These are phyloP conservation scores for Antheraea assamensis DNA, from an alignment of 2,888 invertebrate species.

Conservation along the genomic window DNA sequence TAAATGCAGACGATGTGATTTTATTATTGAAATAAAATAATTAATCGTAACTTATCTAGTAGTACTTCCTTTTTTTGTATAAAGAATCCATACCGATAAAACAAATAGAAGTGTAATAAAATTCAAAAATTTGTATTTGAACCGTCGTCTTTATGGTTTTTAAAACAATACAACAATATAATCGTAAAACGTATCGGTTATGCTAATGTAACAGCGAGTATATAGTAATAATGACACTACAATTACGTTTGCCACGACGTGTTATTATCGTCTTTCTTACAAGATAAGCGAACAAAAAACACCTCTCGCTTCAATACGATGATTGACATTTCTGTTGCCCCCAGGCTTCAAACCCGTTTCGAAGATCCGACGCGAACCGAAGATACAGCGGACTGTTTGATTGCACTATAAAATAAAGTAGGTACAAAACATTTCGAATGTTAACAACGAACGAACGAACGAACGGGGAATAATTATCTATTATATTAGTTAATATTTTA, in stretches of 20 bases:
- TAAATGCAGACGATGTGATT: too few relatives aligned
- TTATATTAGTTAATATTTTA: conserved; percentile 3
- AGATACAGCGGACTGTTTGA: conserved; percentile 33
- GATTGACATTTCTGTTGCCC: conserved; percentile 54
- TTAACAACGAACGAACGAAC: conserved; percentile 22
- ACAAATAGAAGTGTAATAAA: background rate
- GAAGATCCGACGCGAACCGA: conserved; percentile 15
- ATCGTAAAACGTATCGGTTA: conserved; percentile 39
- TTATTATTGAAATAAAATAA: too few relatives aligned
- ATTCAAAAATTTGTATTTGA: background rate
- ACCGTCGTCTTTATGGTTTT: background rate
- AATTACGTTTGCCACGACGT: conserved; percentile 48
- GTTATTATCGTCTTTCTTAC: conserved; percentile 50
- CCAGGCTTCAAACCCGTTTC: conserved; percentile 45
- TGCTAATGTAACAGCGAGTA: conserved; percentile 46
- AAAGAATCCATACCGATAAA: background rate
- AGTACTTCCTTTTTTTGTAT: too few relatives aligned
- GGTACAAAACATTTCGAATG: conserved; percentile 1
- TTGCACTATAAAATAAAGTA: conserved; percentile 24
- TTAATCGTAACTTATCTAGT: too few relatives aligned
- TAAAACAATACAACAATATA: conserved; percentile 21
- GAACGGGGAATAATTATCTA: background rate
- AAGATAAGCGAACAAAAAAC: conserved; percentile 43
- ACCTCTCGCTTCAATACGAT: conserved; percentile 45
- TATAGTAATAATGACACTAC: conserved; percentile 51